Evolutionary conservation across 1,140 invertebrate genomes (phyloP), one percentile per base, ranked within the genome.

Genomic region (Calephelis virginiensis): DNA sequence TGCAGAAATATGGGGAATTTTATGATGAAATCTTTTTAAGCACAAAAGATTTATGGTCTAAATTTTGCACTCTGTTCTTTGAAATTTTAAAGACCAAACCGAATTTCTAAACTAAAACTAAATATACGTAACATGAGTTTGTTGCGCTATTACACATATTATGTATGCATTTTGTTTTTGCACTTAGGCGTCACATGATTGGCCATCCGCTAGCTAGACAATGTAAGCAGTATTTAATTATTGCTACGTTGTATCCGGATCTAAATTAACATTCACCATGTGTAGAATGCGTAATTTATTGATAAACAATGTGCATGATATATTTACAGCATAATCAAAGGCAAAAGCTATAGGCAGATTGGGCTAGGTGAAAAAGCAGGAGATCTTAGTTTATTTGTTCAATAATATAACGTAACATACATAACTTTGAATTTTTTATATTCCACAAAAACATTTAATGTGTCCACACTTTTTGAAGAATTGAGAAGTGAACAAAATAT

Each of bases 161-260:
- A 53, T 53, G 8, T 28, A 6, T 28, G 28, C 28, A 56, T 17
- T 56, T 38, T 56, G 53, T 37, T 56, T 56, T 56, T 12, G 17
- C 11, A 12, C 11, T 38, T 11, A 11, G 17, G 28, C 53, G 53
- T 38, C 53, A 56, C 6, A 48, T 48, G 5, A 11, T 37, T 11
- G 6, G 53, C 53, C 53, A 56, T 56, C 53, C 53, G 28, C 28
- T 37, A 56, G 28, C 17, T 37, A 56, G 17, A 56, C 53, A 56
- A 56, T 56, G 53, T 56, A 56, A 56, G 53, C 53, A 37, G 17
- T 56, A 56, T 56, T 56, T 56, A 56, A 56, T 56, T 56, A 56
- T 56, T 56, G 53, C 50, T 53, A 28, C 53, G 11, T 56, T 56
- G 28, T 56, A 56, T 56, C 53, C 53, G 53, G 53, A 56, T 56